Evolutionary conservation across 2,888 invertebrate species (phyloP).

Genomic region (Drosophila colorata): DNA sequence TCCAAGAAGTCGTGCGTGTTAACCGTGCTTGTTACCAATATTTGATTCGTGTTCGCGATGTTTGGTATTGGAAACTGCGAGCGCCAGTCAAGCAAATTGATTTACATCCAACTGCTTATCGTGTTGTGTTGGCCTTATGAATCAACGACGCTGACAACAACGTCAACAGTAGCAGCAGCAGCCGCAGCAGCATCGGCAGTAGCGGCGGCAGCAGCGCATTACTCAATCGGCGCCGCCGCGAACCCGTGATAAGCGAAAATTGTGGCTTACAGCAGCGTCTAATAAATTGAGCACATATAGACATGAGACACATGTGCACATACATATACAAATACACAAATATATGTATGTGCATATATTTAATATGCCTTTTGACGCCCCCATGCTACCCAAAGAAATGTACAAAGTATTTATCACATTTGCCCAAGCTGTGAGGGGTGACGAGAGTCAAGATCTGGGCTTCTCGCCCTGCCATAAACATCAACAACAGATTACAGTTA

Average conservation of each 20-base stretch:
- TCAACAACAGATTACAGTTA: neutral
- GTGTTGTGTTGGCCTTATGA: conserved; percentile 22
- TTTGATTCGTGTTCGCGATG: neutral
- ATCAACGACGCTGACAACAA: conserved; percentile 23
- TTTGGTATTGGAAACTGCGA: neutral
- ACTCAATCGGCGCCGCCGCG: conserved; percentile 50
- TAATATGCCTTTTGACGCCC: no score
- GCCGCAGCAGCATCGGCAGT: neutral
- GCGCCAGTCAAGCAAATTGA: neutral
- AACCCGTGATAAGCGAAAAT: conserved; percentile 66
- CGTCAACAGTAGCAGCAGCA: conserved; percentile 11
- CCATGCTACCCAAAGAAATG: no score
- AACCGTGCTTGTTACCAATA: neutral
- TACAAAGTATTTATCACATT: neutral
- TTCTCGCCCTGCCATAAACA: no score
- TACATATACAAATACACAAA: neutral
- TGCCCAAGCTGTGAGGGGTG: neutral
- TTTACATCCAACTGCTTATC: conserved; percentile 15
- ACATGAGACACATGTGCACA: neutral
- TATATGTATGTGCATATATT: neutral
- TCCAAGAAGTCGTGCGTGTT: neutral
- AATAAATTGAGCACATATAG: conserved; percentile 25
- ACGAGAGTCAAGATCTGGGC: neutral
- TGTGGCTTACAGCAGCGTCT: conserved; percentile 29
- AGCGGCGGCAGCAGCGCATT: conserved; percentile 32